Base-by-base conservation (phyloP, 2,888 invertebrate species). In the Erebia epiphron region DNA sequence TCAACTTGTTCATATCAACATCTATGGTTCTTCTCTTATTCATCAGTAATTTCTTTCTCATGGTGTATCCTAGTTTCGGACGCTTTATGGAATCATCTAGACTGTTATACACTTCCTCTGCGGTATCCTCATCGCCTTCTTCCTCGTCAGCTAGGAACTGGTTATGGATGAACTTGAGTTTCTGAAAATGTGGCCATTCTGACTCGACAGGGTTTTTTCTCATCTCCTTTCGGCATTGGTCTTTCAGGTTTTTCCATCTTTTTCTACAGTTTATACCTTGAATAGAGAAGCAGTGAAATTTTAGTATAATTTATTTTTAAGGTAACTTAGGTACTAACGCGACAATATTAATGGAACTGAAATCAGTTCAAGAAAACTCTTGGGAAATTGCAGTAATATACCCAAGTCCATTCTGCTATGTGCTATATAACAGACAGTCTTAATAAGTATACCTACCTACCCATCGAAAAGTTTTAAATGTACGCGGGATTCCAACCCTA, bases 211-310 rank as follows among this genome's bases (percentile, higher is more conserved):
- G 85, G 65, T 86, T 85, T 67, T 92, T 93, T 73, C 92, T 92
- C 86, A 92, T 92, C 79, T 93, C 93, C 74, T 93, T 93, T 16
- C 93, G 85, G 72, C 92, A 93, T 79, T 93, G 92, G 74, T 93
- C 93, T 77, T 93, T 93, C 11, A 93, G 81, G 72, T 93, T 93
- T 80, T 93, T 93, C 93, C 93, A 93, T 87, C 88, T 85, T 72
- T 92, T 93, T 73, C 93, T 83, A 80, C 92, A 93, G 78, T 91
- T 91, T 14, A 91, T 76, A 76, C 88, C 92, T 93, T 86, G 49
- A 90, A 89, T 14, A n/a, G n/a, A 16, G 41, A 35, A 41, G 10
- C 1, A 46, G 46, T 3, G 46, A n/a, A n/a, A n/a, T n/a, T n/a
- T n/a, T n/a, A n/a, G n/a, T n/a, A n/a, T n/a, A n/a, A n/a, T n/a